These are phyloP conservation scores for Sphaerodactylus townsendi DNA, from an alignment of 2,113 vertebrate species.

Conservation along the genomic window DNA sequence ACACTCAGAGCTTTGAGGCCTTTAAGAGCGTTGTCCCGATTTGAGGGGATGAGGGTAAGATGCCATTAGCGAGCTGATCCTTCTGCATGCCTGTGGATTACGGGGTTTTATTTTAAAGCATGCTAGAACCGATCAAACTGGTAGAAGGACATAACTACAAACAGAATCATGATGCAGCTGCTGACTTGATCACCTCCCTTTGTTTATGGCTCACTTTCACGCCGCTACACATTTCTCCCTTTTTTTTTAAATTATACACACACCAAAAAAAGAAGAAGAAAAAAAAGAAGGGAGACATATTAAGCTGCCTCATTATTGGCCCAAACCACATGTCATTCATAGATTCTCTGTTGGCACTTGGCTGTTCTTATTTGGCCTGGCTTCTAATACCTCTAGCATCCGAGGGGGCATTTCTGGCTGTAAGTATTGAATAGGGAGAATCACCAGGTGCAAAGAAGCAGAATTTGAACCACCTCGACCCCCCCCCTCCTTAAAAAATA, in stretches of 20 bases:
- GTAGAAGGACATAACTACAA: conserved; percentile 72
- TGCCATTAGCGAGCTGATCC: conserved; percentile 96
- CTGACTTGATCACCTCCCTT: conserved; percentile 71
- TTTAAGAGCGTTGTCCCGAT: conserved; percentile 99
- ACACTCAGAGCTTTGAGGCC: conserved; percentile 99
- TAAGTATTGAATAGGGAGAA: conserved; percentile 84
- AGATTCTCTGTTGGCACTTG: conserved; percentile 83
- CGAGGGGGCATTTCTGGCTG: conserved; percentile 80
- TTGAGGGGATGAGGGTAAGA: conserved; percentile 99
- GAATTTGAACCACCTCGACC: conserved; percentile 71
- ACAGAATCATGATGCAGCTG: conserved; percentile 93
- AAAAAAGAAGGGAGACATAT: conserved; percentile 70
- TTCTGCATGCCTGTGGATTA: conserved; percentile 96
- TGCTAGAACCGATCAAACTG: conserved; percentile 95
- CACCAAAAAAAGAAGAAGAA: background rate
- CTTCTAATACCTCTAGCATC: conserved; percentile 85
- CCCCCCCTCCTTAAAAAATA: background rate
- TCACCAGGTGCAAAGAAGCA: conserved; percentile 96
- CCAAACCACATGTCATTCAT: conserved; percentile 80
- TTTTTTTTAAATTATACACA: background rate
- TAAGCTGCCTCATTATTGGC: conserved; percentile 91
- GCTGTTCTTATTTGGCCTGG: conserved; percentile 89
- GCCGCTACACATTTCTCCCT: conserved; percentile 67
- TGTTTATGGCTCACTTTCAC: conserved; percentile 62
- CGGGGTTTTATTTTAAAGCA: conserved; percentile 86